Conservation (phyloP, 2,797 vertebrate genomes). For the Loriculus beryllinus region DNA sequence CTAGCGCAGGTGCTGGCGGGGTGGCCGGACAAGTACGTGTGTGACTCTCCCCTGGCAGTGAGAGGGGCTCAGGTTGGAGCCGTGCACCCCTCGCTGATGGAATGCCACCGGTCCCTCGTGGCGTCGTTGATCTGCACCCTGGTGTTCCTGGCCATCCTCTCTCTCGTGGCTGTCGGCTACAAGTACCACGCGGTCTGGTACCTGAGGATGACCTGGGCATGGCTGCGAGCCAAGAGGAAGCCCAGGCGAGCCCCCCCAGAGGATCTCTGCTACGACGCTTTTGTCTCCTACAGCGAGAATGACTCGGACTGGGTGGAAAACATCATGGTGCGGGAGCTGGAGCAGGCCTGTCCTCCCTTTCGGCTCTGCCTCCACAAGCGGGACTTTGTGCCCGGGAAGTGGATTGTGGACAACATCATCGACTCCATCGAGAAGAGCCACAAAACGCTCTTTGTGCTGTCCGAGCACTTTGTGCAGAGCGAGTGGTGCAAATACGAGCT, state of each 20-base stretch:
- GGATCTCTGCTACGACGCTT: conserved; percentile 77
- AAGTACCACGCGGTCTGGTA: conserved; percentile 79
- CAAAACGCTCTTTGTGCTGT: conserved; percentile 84
- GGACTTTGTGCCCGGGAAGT: conserved; percentile 85
- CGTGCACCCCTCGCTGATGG: conserved; percentile 51
- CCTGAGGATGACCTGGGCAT: conserved; percentile 80
- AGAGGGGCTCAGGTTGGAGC: conserved; percentile 55
- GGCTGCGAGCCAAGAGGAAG: conserved; percentile 80
- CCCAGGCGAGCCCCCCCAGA: background rate
- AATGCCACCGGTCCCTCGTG: conserved; percentile 70
- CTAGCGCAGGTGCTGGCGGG: conserved; percentile 49
- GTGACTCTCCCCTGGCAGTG: conserved; percentile 75
- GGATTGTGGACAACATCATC: conserved; percentile 89
- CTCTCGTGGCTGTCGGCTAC: conserved; percentile 45
- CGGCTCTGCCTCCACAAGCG: conserved; percentile 84
- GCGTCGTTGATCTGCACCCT: conserved; percentile 61
- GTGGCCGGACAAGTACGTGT: conserved; percentile 73
- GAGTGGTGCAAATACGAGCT: conserved; percentile 91
- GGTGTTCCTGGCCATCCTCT: conserved; percentile 48
- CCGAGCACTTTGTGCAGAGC: conserved; percentile 83
- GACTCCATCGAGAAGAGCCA: conserved; percentile 84
- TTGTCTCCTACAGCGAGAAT: conserved; percentile 82
- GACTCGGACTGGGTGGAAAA: conserved; percentile 86
- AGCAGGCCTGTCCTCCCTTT: conserved; percentile 73
- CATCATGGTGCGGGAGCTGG: conserved; percentile 79